Percentiles rank a stretch among this genome's conserved stretches.
Conservation (phyloP, 2,888 invertebrate species). For the Macrosoma leucophasiata region DNA sequence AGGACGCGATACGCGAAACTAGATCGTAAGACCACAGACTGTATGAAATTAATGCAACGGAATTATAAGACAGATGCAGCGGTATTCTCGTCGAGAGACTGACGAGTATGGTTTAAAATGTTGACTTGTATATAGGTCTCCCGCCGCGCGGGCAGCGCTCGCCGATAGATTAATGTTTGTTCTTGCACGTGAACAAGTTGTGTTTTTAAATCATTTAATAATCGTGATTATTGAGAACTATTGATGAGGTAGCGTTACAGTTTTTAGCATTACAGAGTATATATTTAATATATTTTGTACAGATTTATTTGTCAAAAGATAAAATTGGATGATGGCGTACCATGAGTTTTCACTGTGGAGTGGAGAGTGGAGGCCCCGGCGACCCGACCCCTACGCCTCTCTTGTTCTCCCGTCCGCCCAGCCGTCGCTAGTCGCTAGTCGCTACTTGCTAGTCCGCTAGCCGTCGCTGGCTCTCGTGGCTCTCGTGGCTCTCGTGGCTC, state of each 20-base stretch:
- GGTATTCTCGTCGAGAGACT: conserved; percentile 44
- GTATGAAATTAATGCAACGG: conserved; percentile 62
- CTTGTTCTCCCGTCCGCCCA: conserved; percentile 57
- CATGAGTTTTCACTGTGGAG: conserved; percentile 71
- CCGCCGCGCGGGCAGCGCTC: conserved; percentile 38
- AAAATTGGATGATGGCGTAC: conserved; percentile 76
- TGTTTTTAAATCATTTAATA: conserved; percentile 75
- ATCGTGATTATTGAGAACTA: conserved; percentile 73
- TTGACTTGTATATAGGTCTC: conserved; percentile 70
- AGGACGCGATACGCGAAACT: conserved; percentile 63
- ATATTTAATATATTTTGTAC: conserved; percentile 78
- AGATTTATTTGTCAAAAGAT: conserved; percentile 77
- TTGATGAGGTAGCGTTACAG: conserved; percentile 74
- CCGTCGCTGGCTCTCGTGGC: no score
- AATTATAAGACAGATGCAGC: conserved; percentile 64
- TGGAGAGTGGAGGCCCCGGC: conserved; percentile 63
- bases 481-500: no score
- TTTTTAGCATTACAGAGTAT: conserved; percentile 76
- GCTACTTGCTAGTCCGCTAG: no score
- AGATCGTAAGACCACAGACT: conserved; percentile 60
- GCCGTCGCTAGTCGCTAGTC: no score
- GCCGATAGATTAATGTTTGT: conserved; percentile 65
- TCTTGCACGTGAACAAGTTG: conserved; percentile 71
- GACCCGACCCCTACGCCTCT: conserved; percentile 51
- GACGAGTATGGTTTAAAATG: conserved; percentile 63